These are phyloP conservation scores for Cyphomyrus discorhynchus DNA, from an alignment of 2,113 vertebrate genomes.

Conservation along the genomic window DNA sequence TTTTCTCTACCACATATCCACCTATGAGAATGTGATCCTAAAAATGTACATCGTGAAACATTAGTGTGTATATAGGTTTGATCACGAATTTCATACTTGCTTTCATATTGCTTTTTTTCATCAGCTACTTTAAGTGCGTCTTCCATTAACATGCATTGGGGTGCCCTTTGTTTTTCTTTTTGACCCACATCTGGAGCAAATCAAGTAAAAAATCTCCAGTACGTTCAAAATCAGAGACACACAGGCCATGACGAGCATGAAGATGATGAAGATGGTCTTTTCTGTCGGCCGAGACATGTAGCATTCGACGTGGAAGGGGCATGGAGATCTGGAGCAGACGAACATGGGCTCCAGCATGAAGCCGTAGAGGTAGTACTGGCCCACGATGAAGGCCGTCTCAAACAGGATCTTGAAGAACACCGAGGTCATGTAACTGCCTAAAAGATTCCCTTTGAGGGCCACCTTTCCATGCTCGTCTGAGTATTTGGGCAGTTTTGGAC, in stretches of 20 bases:
- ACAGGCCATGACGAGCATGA: constrained; percentile 77
- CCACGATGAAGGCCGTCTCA: constrained; percentile 77
- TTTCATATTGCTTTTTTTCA: background rate
- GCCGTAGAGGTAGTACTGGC: constrained; percentile 66
- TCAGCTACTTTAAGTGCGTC: background rate
- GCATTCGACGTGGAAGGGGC: constrained; percentile 61
- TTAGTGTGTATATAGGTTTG: background rate
- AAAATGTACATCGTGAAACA: background rate
- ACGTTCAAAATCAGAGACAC: constrained; percentile 80
- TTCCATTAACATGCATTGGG: background rate
- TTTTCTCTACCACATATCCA: background rate
- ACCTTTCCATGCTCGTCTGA: constrained; percentile 68
- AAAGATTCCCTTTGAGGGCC: constrained; percentile 69
- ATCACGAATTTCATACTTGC: background rate
- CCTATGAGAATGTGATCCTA: background rate
- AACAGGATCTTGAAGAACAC: constrained; percentile 78
- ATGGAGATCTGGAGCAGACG: constrained; percentile 58
- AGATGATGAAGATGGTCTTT: constrained; percentile 57
- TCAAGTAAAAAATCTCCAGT: constrained; percentile 67
- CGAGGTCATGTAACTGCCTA: constrained; percentile 76
- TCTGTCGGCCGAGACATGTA: constrained; percentile 75
- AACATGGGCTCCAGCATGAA: constrained; percentile 64
- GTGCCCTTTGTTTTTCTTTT: background rate
- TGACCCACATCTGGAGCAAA: background rate
- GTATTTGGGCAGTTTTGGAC: constrained; percentile 52